Base-by-base conservation (phyloP, 2,113 vertebrate genomes). In the Anguilla rostrata region DNA sequence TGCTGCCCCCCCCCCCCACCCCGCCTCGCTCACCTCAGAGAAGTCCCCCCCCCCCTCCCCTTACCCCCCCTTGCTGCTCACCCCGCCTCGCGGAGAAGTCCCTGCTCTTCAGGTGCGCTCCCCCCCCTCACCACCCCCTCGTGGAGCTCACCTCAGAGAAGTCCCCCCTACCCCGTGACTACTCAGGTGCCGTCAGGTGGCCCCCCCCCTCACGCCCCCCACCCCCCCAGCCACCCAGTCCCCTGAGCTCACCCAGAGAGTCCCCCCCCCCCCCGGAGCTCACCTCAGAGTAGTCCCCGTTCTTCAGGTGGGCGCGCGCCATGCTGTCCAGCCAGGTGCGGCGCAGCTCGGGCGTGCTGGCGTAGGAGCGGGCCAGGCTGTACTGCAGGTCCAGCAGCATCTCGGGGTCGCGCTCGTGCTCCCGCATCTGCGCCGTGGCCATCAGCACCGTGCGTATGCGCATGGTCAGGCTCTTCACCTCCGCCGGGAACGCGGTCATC, bases 291-390 rank as follows among this genome's bases (percentile, higher is more conserved):
- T 96, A 95, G 91, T 99, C 98, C 82, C 97, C 98, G 0, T 99
- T 99, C 93, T 99, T 99, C 0, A 97, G 87, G 16, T 99, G 98
- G 5, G 98, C 98, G 87, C 98, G 97, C 78, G 98, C 98, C 98
- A 99, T 99, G 90, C 98, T 99, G 93, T 99, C 98, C 81, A 99
- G 94, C 98, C 98, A 99, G 0, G 98, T 99, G 29, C 99, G 97
- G 22, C 98, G 94, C 39, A 99, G 97, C 88, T 99, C 98, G 0
- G 98, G 98, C 0, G 98, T 99, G 91, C 98, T 99, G 90, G 98
- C 98, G 0, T 99, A 99, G 49, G 98, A 99, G 81, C 97, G 98
- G 82, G 98, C 98, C 91, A 99, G 95, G 86, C 98, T 99, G 93
- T 98, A 99, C 91, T 99, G 98, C 2, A 99, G 96, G 92, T 99